phyloP scores from a whole-genome alignment of 2,888 invertebrate genomes.

The Eretmocerus hayati region DNA sequence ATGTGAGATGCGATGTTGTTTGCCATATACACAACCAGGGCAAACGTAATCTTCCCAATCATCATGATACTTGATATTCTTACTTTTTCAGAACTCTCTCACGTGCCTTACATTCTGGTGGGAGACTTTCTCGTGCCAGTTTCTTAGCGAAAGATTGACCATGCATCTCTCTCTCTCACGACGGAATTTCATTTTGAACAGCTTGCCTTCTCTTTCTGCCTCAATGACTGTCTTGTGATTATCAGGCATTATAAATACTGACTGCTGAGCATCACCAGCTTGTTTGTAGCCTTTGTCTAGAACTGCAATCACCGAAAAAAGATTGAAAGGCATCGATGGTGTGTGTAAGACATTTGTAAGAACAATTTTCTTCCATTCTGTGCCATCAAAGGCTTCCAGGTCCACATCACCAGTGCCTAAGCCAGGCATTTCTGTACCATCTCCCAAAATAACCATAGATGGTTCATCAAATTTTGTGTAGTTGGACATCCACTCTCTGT shows the following conservation, averaged over 20 bases:
- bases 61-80: slow-evolving; percentile 25
- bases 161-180: slow-evolving; percentile 12
- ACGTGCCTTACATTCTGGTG: slow-evolving; percentile 30
- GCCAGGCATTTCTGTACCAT: slow-evolving; percentile 27
- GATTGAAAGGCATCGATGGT: slow-evolving; percentile 25
- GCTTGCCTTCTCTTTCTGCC: slow-evolving; percentile 21
- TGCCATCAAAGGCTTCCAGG: slow-evolving; percentile 28
- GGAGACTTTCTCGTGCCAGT: slow-evolving; percentile 31
- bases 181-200: slow-evolving; percentile 28
- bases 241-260: slow-evolving; percentile 22
- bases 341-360: slow-evolving; percentile 22
- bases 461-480: background rate
- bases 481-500: slow-evolving; percentile 5
- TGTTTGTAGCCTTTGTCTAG: slow-evolving; percentile 29
- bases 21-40: slow-evolving; percentile 27
- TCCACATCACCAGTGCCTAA: slow-evolving; percentile 27
- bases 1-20: slow-evolving; percentile 17
- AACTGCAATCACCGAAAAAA: slow-evolving; percentile 29
- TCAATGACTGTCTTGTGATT: slow-evolving; percentile 16
- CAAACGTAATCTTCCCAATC: slow-evolving; percentile 31
- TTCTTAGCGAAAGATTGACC: slow-evolving; percentile 24
- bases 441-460: slow-evolving; percentile 20
- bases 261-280: slow-evolving; percentile 24
- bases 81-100: slow-evolving; percentile 23
- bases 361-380: slow-evolving; percentile 22